phyloP scores from a whole-genome alignment of 2,888 invertebrate genomes.

The Anaspis maculata region DNA sequence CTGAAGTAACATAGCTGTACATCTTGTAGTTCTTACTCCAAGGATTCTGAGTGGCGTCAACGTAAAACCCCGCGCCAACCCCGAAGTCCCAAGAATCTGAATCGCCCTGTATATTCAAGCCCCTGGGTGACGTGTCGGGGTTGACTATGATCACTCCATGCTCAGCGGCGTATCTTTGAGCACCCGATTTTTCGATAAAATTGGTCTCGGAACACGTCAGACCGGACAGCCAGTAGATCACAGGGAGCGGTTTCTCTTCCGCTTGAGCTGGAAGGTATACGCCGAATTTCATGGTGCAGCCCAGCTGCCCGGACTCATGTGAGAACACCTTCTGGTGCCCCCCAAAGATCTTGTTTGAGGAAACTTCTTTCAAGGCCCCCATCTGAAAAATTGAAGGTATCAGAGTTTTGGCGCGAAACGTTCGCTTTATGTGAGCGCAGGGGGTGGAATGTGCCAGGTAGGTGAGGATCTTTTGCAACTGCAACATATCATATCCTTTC shows the following conservation, averaged over 20 bases:
- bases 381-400: no score
- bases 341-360: constrained; percentile 66
- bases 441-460: no score
- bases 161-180: constrained; percentile 83
- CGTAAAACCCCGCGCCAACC: constrained; percentile 89
- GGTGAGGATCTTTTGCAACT: no score
- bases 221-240: constrained; percentile 87
- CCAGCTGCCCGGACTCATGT: constrained; percentile 68
- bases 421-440: no score
- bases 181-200: constrained; percentile 92
- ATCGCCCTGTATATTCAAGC: constrained; percentile 82
- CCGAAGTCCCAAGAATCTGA: constrained; percentile 93
- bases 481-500: no score
- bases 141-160: constrained; percentile 81
- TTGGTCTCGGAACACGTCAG: constrained; percentile 92
- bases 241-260: constrained; percentile 61
- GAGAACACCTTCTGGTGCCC: constrained; percentile 80
- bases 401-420: no score
- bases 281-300: constrained; percentile 90
- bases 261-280: constrained; percentile 79
- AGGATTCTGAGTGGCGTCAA: constrained; percentile 84
- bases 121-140: constrained; percentile 94
- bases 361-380: constrained; percentile 48
- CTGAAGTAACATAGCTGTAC: constrained; percentile 89
- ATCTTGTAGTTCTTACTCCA: constrained; percentile 92